Evolutionary conservation across 2,797 vertebrate species (phyloP), one percentile per base, ranked within the genome.

Genomic region (Cryptoblepharus egeriae): DNA sequence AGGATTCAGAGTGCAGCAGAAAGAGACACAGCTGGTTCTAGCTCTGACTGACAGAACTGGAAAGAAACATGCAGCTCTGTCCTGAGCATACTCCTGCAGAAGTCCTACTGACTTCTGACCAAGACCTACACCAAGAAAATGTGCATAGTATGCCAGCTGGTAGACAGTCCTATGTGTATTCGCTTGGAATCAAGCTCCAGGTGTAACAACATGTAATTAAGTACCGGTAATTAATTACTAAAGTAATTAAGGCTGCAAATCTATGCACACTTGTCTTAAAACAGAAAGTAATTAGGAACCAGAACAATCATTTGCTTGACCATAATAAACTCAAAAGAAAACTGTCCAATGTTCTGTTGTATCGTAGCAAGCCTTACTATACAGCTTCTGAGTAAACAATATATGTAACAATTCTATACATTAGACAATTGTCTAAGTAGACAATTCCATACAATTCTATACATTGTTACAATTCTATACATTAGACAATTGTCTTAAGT

Each of bases 321-420:
- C 49, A n/a, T n/a, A n/a, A 35, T 74, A 35, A 74, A 57, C n/a
- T 73, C 52, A n/a, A n/a, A n/a, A n/a, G n/a, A 73, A 67, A 67
- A 37, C 7, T 10, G 26, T 49, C 42, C 28, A 26, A 49, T 24
- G 15, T 71, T 71, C 42, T 49, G 42, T 15, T 71, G 18, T 24
- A 8, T 26, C 20, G 8, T 24, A 61, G 22, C 22, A 60, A 60
- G 22, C 20, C 24, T 6, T 6, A 60, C 24, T 28, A 10, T 49
- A 49, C 24, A 52, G 12, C 28, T 52, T 45, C 42, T 7, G n/a
- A 70, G 22, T 64, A 70, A 70, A 49, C 45, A 71, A 49, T 49
- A 49, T 49, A 49, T 49, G 45, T 12, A 49, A 12, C 45, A 49
- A 49, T 49, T 12, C 45, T 49, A 49, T 7, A 12, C 45, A 49